Evolutionary conservation across 2,888 invertebrate genomes (phyloP).

Genomic region (Lasioglossum oenotherae): DNA sequence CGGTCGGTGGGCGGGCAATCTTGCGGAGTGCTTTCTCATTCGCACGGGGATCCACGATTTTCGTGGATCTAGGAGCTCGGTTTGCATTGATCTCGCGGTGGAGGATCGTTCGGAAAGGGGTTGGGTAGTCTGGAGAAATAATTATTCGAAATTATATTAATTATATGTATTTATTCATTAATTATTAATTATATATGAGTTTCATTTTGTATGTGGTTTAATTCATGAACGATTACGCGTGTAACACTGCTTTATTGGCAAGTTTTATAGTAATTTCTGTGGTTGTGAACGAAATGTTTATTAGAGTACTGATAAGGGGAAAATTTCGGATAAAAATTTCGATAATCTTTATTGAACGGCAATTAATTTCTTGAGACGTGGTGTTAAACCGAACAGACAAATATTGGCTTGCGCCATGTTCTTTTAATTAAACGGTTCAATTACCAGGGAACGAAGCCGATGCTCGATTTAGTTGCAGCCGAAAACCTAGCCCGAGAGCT

Average conservation of each 20-base stretch:
- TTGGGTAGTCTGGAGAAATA: background rate
- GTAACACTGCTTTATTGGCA: no score
- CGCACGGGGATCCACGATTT: background rate
- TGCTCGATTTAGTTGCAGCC: background rate
- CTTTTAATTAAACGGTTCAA: background rate
- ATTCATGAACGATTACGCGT: no score
- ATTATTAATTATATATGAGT: no score
- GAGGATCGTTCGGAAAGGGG: background rate
- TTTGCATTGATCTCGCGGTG: background rate
- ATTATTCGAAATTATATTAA: background rate
- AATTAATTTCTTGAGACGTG: background rate
- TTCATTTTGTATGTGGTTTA: no score
- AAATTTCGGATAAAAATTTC: no score
- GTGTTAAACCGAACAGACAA: background rate
- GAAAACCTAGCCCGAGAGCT: background rate
- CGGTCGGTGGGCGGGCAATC: background rate
- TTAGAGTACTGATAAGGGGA: no score
- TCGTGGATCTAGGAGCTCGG: background rate
- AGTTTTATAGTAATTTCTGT: no score
- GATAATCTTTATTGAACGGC: background rate
- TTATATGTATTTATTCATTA: no score
- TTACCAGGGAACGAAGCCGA: background rate
- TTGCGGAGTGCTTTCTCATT: conserved; percentile 6
- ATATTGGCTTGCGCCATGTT: background rate
- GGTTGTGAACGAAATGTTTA: no score